A percentile compares a stretch with the other conserved stretches of the same genome.
These are phyloP conservation scores for Chelonoidis abingdonii DNA, from an alignment of 2,113 vertebrate species.

Conservation along the genomic window DNA sequence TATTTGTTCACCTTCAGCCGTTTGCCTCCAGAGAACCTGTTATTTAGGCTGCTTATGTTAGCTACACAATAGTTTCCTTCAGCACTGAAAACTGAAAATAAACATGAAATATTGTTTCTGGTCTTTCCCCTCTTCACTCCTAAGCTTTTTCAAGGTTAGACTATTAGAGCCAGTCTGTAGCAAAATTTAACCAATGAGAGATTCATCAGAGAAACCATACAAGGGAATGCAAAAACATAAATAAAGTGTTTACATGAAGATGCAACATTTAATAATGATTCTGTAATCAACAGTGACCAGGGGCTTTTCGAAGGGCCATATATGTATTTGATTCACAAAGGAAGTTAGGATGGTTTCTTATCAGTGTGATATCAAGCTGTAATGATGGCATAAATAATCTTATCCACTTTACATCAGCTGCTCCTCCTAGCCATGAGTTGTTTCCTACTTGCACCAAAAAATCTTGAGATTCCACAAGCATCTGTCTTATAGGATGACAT, in stretches of 20 bases:
- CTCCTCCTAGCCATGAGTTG: constrained; percentile 59
- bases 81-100: background rate
- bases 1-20: background rate
- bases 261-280: background rate
- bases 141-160: accelerated
- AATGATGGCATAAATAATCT: background rate
- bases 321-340: background rate
- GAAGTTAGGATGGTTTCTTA: background rate
- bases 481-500: background rate
- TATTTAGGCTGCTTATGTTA: background rate
- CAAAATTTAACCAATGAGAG: background rate
- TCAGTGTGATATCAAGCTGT: background rate
- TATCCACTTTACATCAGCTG: constrained; percentile 18
- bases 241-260: background rate
- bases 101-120: accelerated
- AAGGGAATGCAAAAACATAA: background rate
- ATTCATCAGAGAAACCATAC: background rate
- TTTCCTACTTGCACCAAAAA: background rate
- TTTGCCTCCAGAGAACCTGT: background rate
- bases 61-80: background rate
- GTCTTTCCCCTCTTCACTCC: background rate
- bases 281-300: background rate
- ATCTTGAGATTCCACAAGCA: background rate
- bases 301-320: background rate
- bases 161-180: background rate